Percentiles rank a stretch among this genome's conserved stretches.
phyloP scores from a whole-genome alignment of 2,113 vertebrate genomes.

The Ursus arctos region DNA sequence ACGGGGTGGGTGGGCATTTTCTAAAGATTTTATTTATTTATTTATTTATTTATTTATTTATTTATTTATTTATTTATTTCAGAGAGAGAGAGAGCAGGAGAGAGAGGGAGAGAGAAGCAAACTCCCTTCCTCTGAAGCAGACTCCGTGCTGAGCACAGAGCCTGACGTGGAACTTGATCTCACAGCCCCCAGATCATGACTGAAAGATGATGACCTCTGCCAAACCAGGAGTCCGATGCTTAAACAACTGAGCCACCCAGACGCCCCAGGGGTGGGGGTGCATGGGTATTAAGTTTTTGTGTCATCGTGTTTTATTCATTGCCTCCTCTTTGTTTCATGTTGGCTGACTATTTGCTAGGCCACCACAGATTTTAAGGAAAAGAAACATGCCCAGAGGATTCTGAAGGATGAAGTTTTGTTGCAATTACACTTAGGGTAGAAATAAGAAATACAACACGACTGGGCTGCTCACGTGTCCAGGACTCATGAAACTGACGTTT shows the following conservation, averaged over 20 bases:
- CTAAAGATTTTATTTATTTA: background rate
- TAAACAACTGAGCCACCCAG: background rate
- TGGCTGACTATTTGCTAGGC: background rate
- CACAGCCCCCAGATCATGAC: background rate
- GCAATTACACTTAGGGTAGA: background rate
- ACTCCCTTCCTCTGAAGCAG: background rate
- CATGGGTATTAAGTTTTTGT: background rate
- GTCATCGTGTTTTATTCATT: background rate
- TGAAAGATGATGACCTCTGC: background rate
- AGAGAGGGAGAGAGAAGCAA: background rate
- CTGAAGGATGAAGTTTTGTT: background rate
- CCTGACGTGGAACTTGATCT: background rate
- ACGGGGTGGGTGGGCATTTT: background rate
- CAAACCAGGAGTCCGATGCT: background rate
- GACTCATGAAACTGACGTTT: background rate
- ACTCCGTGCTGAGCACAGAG: background rate
- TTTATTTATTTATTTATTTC: no score
- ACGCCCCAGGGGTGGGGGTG: accelerated
- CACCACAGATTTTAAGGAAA: background rate
- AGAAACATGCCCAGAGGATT: background rate
- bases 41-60: background rate
- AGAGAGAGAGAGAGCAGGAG: background rate
- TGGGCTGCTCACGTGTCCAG: accelerated
- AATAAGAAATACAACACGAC: accelerated
- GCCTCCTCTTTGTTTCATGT: background rate